Base-by-base conservation (phyloP, 2,797 vertebrate genomes). In the Phaenicophaeus curvirostris region DNA sequence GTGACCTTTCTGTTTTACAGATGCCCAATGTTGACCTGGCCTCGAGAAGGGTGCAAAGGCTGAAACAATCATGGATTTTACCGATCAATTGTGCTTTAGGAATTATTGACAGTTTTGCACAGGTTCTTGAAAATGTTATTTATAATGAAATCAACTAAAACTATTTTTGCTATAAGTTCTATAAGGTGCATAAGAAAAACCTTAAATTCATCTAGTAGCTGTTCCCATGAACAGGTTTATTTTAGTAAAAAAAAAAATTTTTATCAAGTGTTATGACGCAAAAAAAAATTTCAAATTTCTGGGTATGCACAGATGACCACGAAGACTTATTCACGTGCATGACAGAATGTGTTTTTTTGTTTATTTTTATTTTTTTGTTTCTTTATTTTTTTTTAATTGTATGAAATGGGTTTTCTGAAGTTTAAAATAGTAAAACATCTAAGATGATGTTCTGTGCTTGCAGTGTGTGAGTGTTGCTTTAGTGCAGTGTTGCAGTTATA, bases 91-190 rank as follows among this genome's bases (percentile, higher is more conserved):
- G 97, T 98, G 98, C 98, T 98, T 98, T 98, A 98, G 98, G 98
- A 98, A 98, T 98, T 98, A 98, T 98, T 99, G 98, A 98, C 98
- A 98, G 97, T 98, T 99, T 99, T 99, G 99, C 98, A 99, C 98
- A 99, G 98, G 98, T 98, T 98, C 98, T 98, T 98, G 98, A 98
- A 98, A 98, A 98, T 97, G 97, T 98, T 98, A 98, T 99, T 99
- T 98, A 98, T 98, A 98, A 98, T 98, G 98, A 98, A 98, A 99
- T 98, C 98, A 98, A 98, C 98, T 98, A 98, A 98, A 98, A 99
- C 98, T 99, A 99, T 99, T 99, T 99, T 99, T 99, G 98, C 98
- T 98, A 98, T 99, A 98, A 98, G 98, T 99, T 99, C 98, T 98
- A 98, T 98, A 98, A 98, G 98, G 98, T 98, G 98, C 98, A 98